These are phyloP conservation scores for Palythoa caribaeorum DNA, from an alignment of 92 coral and sea anemone genomes.

Conservation along the genomic window DNA sequence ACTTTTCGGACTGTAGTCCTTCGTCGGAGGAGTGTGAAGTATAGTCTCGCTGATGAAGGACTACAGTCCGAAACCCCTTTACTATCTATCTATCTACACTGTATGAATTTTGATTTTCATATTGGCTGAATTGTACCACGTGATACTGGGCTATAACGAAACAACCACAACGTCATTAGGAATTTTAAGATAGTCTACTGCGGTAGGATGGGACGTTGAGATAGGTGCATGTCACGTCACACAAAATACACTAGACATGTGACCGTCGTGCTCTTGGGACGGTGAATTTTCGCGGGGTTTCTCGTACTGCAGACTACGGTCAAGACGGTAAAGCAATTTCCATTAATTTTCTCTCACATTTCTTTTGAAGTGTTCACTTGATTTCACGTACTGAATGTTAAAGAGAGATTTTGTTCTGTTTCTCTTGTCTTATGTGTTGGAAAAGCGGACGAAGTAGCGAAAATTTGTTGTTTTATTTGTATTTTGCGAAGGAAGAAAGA, in stretches of 20 bases:
- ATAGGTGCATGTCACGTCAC: neutral
- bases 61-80: no score
- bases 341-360: neutral
- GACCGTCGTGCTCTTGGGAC: neutral
- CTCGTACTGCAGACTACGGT: neutral
- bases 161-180: neutral
- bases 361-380: neutral
- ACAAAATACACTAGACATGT: neutral
- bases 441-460: neutral
- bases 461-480: neutral
- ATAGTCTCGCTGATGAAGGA: no score
- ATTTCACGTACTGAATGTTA: neutral
- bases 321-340: neutral
- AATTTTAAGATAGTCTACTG: neutral
- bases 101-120: no score
- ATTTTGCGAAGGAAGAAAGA: neutral
- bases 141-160: no score
- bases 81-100: no score
- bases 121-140: no score
- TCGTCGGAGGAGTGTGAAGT: no score
- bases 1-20: no score
- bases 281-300: neutral
- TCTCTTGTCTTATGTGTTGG: neutral
- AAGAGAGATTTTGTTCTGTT: neutral
- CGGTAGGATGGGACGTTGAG: neutral